A percentile compares a stretch with the other conserved stretches of the same genome.
These are phyloP conservation scores for Urechis unicinctus DNA, from an alignment of 2,888 invertebrate genomes.

Conservation along the genomic window DNA sequence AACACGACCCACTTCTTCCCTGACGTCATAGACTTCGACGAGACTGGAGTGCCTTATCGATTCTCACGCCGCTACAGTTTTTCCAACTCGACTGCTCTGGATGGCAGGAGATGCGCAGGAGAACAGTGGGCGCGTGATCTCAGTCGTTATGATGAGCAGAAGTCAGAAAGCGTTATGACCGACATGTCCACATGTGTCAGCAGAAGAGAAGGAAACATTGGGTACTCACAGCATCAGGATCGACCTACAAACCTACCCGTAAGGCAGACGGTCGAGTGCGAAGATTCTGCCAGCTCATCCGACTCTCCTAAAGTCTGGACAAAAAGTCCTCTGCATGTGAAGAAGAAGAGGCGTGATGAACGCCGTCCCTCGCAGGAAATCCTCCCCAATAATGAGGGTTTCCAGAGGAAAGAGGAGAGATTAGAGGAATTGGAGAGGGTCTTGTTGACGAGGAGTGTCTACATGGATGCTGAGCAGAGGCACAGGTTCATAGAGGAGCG, in stretches of 20 bases:
- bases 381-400: constrained; percentile 11
- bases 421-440: constrained; percentile 13
- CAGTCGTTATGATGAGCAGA: neutral
- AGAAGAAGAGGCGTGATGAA: constrained; percentile 8
- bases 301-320: constrained; percentile 13
- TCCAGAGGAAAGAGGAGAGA: constrained; percentile 11
- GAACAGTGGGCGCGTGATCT: constrained; percentile 11
- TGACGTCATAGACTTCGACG: constrained; percentile 18
- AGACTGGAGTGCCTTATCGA: neutral
- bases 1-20: constrained; percentile 24
- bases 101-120: too few relatives aligned
- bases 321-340: constrained; percentile 17
- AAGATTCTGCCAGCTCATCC: constrained; percentile 1
- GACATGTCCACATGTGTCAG: neutral
- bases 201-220: neutral
- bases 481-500: neutral
- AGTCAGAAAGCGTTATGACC: neutral
- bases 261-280: neutral
- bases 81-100: constrained; percentile 2
- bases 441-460: neutral
- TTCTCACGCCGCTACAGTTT: neutral
- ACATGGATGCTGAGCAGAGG: neutral
- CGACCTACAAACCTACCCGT: constrained; percentile 1
- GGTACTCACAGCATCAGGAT: neutral
- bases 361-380: constrained; percentile 10